Percentiles rank a stretch among this genome's conserved stretches.
phyloP scores from a whole-genome alignment of 2,888 invertebrate species.

The Drosophila trichaetosa region DNA sequence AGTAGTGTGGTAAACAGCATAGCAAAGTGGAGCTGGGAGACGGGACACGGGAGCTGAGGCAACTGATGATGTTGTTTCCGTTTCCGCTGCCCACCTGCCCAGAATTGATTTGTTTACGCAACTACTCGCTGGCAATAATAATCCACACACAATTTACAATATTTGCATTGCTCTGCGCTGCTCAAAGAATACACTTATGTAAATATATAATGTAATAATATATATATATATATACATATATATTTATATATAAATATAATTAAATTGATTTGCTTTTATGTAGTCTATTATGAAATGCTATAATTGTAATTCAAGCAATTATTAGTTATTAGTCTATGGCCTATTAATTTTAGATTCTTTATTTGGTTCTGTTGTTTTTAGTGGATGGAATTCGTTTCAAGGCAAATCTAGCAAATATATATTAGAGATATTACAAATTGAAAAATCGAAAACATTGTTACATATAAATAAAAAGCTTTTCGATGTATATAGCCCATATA shows the following conservation, averaged over 20 bases:
- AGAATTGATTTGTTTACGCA: slow-evolving; percentile 45
- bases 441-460: neutral
- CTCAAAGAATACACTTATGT: slow-evolving; percentile 6
- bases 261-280: neutral
- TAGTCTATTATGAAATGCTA: neutral
- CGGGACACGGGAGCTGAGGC: slow-evolving; percentile 5
- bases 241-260: neutral
- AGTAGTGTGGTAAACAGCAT: neutral
- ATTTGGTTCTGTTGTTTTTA: neutral
- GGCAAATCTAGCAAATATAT: too few relatives aligned
- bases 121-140: slow-evolving; percentile 37
- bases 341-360: neutral
- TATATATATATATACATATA: neutral
- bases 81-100: slow-evolving; percentile 53
- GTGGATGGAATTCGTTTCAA: neutral
- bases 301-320: neutral
- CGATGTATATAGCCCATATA: neutral
- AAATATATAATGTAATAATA: neutral
- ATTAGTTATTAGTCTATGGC: neutral
- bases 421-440: neutral
- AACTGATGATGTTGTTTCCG: slow-evolving; percentile 52
- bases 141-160: slow-evolving; percentile 38
- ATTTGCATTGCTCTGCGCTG: slow-evolving; percentile 10
- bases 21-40: neutral
- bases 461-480: neutral